Percentiles rank a stretch among this genome's conserved stretches.
phyloP scores from a whole-genome alignment of 1,140 invertebrate species.

The Bombus confusus region DNA sequence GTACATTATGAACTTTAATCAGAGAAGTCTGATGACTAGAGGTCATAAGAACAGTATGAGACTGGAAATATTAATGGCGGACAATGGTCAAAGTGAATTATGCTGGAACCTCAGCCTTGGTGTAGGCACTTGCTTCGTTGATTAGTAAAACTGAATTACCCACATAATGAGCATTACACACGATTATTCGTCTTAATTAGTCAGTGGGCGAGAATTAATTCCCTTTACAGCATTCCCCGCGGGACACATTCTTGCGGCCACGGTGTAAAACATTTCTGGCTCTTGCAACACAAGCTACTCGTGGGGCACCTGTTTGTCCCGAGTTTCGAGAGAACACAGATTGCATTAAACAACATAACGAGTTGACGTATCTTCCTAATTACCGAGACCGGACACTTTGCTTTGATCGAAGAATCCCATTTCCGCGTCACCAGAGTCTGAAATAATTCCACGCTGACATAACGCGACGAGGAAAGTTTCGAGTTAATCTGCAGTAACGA shows the following conservation, averaged over 20 bases:
- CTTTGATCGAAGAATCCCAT: slow-evolving; percentile 40
- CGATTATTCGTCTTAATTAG: slow-evolving; percentile 66
- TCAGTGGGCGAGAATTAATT: slow-evolving; percentile 59
- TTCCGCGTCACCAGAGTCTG: neutral
- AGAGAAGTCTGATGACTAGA: neutral
- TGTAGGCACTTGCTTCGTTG: slow-evolving; percentile 21
- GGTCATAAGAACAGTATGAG: too few species aligned
- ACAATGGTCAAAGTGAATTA: slow-evolving; percentile 34
- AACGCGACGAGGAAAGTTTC: neutral
- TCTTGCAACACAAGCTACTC: slow-evolving; percentile 28
- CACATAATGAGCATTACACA: slow-evolving; percentile 33
- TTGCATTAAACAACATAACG: slow-evolving; percentile 64
- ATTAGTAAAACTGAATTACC: slow-evolving; percentile 53
- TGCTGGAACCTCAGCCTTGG: neutral
- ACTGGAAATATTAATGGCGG: neutral
- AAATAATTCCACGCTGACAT: slow-evolving; percentile 29
- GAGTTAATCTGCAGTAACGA: neutral
- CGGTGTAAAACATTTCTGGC: slow-evolving; percentile 46
- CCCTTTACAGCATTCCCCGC: slow-evolving; percentile 52
- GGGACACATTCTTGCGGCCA: slow-evolving; percentile 54
- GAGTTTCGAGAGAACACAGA: slow-evolving; percentile 55
- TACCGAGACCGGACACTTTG: slow-evolving; percentile 47
- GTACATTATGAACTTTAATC: neutral
- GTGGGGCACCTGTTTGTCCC: slow-evolving; percentile 42
- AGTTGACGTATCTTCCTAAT: slow-evolving; percentile 63